phyloP scores from a whole-genome alignment of 2,113 vertebrate genomes.

The Saccopteryx bilineata region DNA sequence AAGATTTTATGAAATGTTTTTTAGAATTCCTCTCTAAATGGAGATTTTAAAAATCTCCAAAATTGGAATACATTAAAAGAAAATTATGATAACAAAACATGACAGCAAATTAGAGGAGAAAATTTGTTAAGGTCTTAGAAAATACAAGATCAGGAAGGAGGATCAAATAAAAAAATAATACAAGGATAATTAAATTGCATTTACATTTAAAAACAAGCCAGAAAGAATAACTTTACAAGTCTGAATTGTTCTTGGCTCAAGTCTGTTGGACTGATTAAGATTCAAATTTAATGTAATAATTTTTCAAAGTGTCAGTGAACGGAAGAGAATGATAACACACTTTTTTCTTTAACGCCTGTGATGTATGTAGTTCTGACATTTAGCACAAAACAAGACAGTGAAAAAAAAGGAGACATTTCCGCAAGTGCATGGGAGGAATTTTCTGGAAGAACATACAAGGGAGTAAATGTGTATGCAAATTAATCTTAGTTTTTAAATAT shows the following conservation, averaged over 20 bases:
- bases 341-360: background rate
- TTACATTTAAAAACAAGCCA: background rate
- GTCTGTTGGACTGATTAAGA: constrained; percentile 21
- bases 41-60: background rate
- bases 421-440: constrained; percentile 5
- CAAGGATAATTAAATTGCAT: constrained; percentile 33
- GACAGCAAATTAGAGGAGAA: constrained; percentile 26
- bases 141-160: background rate
- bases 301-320: constrained; percentile 40
- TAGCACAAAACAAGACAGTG: background rate
- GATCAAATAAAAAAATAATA: background rate
- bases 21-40: constrained; percentile 8
- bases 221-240: constrained; percentile 51
- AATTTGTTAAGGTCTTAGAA: background rate
- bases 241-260: constrained; percentile 12
- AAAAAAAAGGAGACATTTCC: background rate
- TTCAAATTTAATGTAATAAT: constrained; percentile 21
- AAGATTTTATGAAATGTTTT: background rate
- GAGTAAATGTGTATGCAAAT: constrained; percentile 60
- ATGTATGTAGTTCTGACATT: constrained; percentile 29
- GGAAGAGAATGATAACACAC: background rate
- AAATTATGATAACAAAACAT: constrained; percentile 15
- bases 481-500: constrained; percentile 50
- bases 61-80: constrained; percentile 12
- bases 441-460: constrained; percentile 52